phyloP scores from a whole-genome alignment of 2,797 vertebrate species.

The Scarus forsteni region DNA sequence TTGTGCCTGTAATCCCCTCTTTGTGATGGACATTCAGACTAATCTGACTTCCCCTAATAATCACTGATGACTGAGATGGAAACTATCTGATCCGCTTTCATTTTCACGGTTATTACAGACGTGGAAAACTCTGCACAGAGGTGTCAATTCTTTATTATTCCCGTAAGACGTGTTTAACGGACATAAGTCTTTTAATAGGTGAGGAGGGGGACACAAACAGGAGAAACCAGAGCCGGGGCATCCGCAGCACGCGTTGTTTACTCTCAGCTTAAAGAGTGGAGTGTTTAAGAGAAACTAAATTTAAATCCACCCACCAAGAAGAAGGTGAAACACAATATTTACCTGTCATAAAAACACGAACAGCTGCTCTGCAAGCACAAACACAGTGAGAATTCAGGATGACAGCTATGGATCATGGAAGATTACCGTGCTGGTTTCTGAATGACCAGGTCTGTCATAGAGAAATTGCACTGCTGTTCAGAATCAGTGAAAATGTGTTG shows the following conservation, averaged over 20 bases:
- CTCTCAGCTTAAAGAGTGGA: background rate
- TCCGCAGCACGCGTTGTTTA: conserved; percentile 46
- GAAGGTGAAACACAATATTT: conserved; percentile 53
- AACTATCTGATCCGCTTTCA: conserved; percentile 18
- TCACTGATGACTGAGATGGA: conserved; percentile 30
- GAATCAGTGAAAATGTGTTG: background rate
- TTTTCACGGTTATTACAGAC: conserved; percentile 20
- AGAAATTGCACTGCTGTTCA: conserved; percentile 3
- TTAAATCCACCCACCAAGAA: conserved; percentile 32
- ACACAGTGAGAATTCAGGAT: conserved; percentile 14
- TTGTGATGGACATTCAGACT: conserved; percentile 35
- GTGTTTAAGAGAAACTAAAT: conserved; percentile 47
- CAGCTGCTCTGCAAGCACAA: conserved; percentile 36
- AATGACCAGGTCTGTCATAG: background rate
- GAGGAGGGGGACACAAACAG: conserved; percentile 17
- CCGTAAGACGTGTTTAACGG: conserved; percentile 32
- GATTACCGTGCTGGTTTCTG: background rate
- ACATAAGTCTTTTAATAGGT: conserved; percentile 29
- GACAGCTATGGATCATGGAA: conserved; percentile 16
- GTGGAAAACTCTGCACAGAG: conserved; percentile 39
- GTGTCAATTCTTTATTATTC: conserved; percentile 45
- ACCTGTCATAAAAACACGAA: conserved; percentile 36
- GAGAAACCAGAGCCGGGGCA: conserved; percentile 30
- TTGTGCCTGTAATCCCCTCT: conserved; percentile 16
- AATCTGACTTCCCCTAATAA: conserved; percentile 43